Conservation (phyloP, 2,113 vertebrate species). For the human region GRCh38 chr16:73516001-73516500, state of each 20-base stretch:
- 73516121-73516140: not conserved
- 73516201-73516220: not conserved
- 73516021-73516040: slow-evolving; percentile 44
- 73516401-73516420: not conserved
- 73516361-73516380: not conserved
- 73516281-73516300: not conserved
- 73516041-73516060: not conserved
- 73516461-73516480: not conserved
- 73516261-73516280: not conserved
- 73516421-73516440: not conserved
- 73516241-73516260: not conserved
- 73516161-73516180: not conserved
- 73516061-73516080: not conserved
- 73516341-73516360: not conserved
- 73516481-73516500: not conserved
- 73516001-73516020: slow-evolving; percentile 56
- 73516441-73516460: not conserved
- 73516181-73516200: not conserved
- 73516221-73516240: not conserved
- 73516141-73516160: slow-evolving; percentile 37
- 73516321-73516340: not conserved
- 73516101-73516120: not conserved
- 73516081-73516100: not conserved
- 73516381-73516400: not conserved
- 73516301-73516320: not conserved